Base-by-base conservation (phyloP, 2,797 vertebrate genomes). In the Muraenolepis orangiensis region DNA sequence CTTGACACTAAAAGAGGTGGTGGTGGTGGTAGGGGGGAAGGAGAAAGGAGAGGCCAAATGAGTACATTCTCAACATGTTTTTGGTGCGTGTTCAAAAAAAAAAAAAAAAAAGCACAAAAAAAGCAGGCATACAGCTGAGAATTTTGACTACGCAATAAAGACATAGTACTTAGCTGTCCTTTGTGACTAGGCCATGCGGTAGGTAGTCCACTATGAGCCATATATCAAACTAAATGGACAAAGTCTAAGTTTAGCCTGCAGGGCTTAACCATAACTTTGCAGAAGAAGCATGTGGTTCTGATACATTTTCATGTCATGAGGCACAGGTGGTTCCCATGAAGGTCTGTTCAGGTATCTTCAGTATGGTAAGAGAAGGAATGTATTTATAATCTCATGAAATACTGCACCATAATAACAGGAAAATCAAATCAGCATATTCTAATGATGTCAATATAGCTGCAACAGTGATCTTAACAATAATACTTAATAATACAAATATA, bases 1-100 rank as follows among this genome's bases (percentile, higher is more conserved):
- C 88, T 92, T 84, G 90, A 94, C 79, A 94, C 96, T 98, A 85
- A 87, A 73, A 31, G 71, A 42, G 3, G 3, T n/a, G n/a, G n/a
- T n/a, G n/a, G n/a, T n/a, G n/a, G n/a, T n/a, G n/a, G n/a, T n/a
- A n/a, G n/a, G n/a, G n/a, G n/a, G n/a, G n/a, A n/a, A n/a, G 36
- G 3, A 72, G 75, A 34, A 73, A 28, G 67, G 20, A 14, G 71
- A 61, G 51, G 34, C 0, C 26, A 2, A 61, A 61, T 26, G 8
- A 34, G 3, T 61, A 61, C 8, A 61, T 61, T 61, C 57, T 61
- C n/a, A 61, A 61, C 51, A 61, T 61, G 26, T 61, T 61, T 61
- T 61, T 26, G 4, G 57, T 61, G 51, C 26, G 23, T 61, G 57
- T 61, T 23, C 26, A 61, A 61, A 61, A 26, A 23, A 26, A 3